Conservation (phyloP, 2,888 invertebrate species). For the Plebejus argus region DNA sequence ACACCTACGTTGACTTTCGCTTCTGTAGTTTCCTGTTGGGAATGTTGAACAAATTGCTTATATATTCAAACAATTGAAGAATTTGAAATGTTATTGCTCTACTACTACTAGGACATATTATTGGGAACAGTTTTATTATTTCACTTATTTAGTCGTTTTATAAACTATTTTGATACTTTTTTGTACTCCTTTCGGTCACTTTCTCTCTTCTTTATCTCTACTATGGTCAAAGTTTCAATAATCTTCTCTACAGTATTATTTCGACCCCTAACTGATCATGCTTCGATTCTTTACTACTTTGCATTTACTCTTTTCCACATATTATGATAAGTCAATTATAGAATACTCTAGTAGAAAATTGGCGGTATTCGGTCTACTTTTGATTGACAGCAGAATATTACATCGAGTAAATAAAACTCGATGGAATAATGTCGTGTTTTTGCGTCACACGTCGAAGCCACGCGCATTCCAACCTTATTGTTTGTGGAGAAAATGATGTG, state of each 20-base stretch:
- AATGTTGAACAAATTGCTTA: neutral
- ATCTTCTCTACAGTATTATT: neutral
- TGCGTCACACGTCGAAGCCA: neutral
- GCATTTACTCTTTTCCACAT: neutral
- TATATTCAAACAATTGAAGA: neutral
- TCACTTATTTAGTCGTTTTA: neutral
- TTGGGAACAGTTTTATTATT: neutral
- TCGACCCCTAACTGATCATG: neutral
- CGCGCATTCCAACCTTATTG: slow-evolving; percentile 15
- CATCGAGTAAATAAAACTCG: neutral
- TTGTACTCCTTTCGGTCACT: neutral
- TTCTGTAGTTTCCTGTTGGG: neutral
- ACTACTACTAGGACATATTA: neutral
- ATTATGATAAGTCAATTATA: no score
- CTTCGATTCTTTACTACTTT: neutral
- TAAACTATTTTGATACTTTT: neutral
- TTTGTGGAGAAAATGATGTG: slow-evolving; percentile 26
- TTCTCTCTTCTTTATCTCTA: neutral
- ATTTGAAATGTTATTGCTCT: neutral
- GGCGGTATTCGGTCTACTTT: neutral
- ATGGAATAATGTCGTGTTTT: slow-evolving; percentile 9
- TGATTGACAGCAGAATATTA: slow-evolving; percentile 12
- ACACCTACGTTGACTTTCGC: neutral
- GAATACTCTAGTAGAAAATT: neutral
- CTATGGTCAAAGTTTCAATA: neutral